Base-by-base conservation (phyloP, 2,113 vertebrate species). In the Xenopus borealis region DNA sequence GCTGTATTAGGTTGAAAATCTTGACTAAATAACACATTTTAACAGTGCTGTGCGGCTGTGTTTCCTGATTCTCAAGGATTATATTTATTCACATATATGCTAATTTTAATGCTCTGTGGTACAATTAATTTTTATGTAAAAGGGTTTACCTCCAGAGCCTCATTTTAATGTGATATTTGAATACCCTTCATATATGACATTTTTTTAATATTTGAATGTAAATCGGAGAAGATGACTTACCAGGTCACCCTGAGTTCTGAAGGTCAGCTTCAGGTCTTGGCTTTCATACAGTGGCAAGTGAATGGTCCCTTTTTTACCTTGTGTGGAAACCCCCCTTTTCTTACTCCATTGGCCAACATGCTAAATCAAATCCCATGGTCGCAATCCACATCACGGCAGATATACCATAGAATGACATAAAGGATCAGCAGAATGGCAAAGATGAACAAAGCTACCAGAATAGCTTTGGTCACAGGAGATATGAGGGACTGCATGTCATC, bases 361-460 rank as follows among this genome's bases (percentile, higher is more conserved):
- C 81, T 86, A 84, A 72, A 85, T 97, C 92, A 98, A 82, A 98
- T 93, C 67, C 96, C 96, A 89, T 96, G 96, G 81, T 97, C 96
- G 83, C 95, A 98, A 88, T 98, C 96, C 84, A 96, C 95, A 88
- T 98, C 96, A 76, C 96, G 93, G 91, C 96, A 98, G 84, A 98
- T 98, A 90, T 98, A 98, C 96, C 96, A 98, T 20, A 98, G 92
- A 81, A 98, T 98, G 87, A 98, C 96, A 86, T 98, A 98, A 62
- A 98, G 95, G 86, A 98, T 98, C 81, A 98, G 93, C 67, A 98
- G 92, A 85, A 98, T 98, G 86, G 96, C 96, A 88, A 98, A 96
- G 87, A 98, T 97, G 88, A 98, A 98, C 58, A 98, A 89, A 72
- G 94, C 96, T 78, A 98, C 95, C 77, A 98, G 91, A 83, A 98